A percentile compares a stretch with the other conserved stretches of the same genome.
Evolutionary conservation across 1,140 invertebrate species (phyloP).

Genomic region (Drosophila pachea): DNA sequence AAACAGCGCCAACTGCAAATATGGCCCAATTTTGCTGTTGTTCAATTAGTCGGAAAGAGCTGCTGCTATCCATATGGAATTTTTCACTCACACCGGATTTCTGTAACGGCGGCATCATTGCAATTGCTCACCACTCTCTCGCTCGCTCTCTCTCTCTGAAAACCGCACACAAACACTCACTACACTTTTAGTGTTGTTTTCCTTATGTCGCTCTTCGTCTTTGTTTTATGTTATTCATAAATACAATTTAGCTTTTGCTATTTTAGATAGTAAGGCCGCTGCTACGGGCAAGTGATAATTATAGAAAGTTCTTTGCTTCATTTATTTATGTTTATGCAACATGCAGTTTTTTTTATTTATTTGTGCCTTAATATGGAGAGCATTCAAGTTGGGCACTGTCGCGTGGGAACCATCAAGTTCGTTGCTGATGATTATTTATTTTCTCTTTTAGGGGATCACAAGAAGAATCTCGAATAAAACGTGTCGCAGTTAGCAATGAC

Average conservation of each 20-base stretch:
- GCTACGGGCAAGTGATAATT: conserved; percentile 61
- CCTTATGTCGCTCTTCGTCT: conserved; percentile 9
- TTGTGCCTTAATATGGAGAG: conserved; percentile 46
- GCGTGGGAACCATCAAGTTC: conserved; percentile 67
- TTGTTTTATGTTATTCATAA: conserved; percentile 67
- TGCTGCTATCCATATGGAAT: conserved; percentile 55
- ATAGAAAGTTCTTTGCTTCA: conserved; percentile 65
- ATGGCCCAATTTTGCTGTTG: conserved; percentile 67
- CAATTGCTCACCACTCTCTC: conserved; percentile 34
- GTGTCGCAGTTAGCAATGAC: conserved; percentile 39
- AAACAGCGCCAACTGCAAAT: conserved; percentile 61
- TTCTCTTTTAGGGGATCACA: conserved; percentile 12
- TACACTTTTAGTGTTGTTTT: conserved; percentile 19
- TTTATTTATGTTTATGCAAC: conserved; percentile 65
- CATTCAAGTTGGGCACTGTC: conserved; percentile 25
- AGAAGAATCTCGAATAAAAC: neutral
- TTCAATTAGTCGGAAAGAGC: conserved; percentile 66
- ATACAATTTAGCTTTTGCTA: conserved; percentile 63
- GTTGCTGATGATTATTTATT: conserved; percentile 10
- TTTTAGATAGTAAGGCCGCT: conserved; percentile 49
- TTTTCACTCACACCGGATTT: conserved; percentile 51
- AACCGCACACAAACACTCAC: conserved; percentile 1
- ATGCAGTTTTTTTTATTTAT: conserved; percentile 48
- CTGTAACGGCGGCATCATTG: conserved; percentile 32
- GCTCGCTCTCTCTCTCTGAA: conserved; percentile 18